Base-by-base conservation (phyloP, 37 sponge, comb jelly and placozoan species). In the Beroe forskalii region DNA sequence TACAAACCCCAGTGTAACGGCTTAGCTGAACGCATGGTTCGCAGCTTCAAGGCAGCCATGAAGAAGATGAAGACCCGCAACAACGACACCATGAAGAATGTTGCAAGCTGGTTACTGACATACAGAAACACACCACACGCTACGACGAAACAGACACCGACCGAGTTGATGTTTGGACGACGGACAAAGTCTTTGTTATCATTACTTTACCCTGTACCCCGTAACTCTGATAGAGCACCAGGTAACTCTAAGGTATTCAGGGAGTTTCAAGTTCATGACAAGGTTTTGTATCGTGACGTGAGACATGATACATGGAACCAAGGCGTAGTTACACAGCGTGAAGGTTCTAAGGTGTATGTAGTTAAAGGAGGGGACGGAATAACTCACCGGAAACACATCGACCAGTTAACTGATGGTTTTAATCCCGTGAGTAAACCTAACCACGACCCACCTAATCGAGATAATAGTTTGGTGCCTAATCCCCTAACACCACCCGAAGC, bases 51-150 rank as follows among this genome's bases (percentile, higher is more conserved):
- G 38, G 28, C 38, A 27, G 72, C 72, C 6, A 69, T 69, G 72
- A 69, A 69, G 72, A 69, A 69, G 38, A 69, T 69, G 72, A 14
- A 32, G 27, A 31, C 27, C 28, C 19, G 12, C 32, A 69, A 69
- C 35, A 32, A 27, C 14, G 38, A 69, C 32, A 33, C 32, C 32
- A 19, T 33, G 36, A 6, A 6, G 24, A 63, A 63, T 23, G 3
- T 63, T 3, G 28, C 24, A n/a, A 63, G 17, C 30, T 63, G 66
- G 66, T 23, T 63, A 24, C 3, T 63, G 27, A 63, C 17, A 8
- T 63, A 63, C 17, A 8, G 17, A 8, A 63, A 63, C 27, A 63
- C 66, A 28, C 66, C 66, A 6, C 66, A 63, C 66, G 3, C 66
- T 28, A 27, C 66, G 17, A 63, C 66, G 27, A 3, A 23, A 27